phyloP scores from a whole-genome alignment of 2,888 invertebrate genomes.

The Philhelius pedissequus region DNA sequence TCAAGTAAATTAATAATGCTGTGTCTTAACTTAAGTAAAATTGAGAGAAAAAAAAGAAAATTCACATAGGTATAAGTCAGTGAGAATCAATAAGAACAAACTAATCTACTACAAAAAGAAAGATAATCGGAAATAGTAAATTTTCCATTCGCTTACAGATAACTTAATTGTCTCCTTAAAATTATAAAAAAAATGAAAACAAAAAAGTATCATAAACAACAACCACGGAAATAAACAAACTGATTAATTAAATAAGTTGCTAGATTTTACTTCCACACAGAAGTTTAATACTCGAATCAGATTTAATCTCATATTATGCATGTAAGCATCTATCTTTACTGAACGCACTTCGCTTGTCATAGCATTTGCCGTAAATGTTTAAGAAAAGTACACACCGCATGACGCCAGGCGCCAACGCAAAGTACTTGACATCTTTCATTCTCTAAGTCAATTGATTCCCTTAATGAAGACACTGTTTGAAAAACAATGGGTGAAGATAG shows the following conservation, averaged over 20 bases:
- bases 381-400: slow-evolving; percentile 39
- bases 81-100: neutral
- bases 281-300: slow-evolving; percentile 44
- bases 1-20: too few species aligned
- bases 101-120: neutral
- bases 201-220: neutral
- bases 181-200: neutral
- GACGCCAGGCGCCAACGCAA: slow-evolving; percentile 68
- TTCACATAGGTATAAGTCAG: neutral
- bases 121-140: neutral
- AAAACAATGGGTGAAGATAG: slow-evolving; percentile 49
- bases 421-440: slow-evolving; percentile 53
- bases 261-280: slow-evolving; percentile 31
- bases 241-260: slow-evolving; percentile 45
- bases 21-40: too few species aligned
- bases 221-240: slow-evolving; percentile 25
- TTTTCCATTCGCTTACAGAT: slow-evolving; percentile 11
- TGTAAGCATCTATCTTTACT: neutral
- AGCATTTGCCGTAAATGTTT: slow-evolving; percentile 24
- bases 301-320: slow-evolving; percentile 42
- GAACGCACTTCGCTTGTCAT: slow-evolving; percentile 58
- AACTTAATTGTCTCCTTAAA: neutral
- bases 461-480: slow-evolving; percentile 43
- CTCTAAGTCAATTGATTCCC: slow-evolving; percentile 57
- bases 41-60: too few species aligned